Evolutionary conservation across 2,888 invertebrate genomes (phyloP).

Genomic region (Zele albiditarsus): DNA sequence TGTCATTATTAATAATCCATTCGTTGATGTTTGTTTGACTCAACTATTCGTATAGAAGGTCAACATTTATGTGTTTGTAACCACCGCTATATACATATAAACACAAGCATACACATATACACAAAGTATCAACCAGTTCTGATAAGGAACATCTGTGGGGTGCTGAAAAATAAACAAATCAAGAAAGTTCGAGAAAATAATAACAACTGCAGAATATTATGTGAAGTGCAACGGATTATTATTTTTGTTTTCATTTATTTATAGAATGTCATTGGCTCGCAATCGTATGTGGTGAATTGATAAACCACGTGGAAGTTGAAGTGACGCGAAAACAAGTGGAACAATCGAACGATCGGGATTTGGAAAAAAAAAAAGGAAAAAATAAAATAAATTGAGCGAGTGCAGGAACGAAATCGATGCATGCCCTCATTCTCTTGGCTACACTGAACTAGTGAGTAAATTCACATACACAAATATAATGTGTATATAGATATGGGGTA

Average conservation of each 20-base stretch:
- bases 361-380: not conserved
- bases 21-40: not conserved
- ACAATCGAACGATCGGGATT: not conserved
- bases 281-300: not conserved
- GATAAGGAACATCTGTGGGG: not conserved
- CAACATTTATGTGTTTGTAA: not conserved
- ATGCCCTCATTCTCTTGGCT: not conserved
- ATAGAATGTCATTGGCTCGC: constrained; percentile 20
- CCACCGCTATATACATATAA: not conserved
- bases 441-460: constrained; percentile 17
- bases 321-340: constrained; percentile 11
- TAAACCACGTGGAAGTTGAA: constrained; percentile 20
- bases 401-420: constrained; percentile 16
- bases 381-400: not conserved
- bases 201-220: not conserved
- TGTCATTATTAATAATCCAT: not conserved
- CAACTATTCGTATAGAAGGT: not conserved
- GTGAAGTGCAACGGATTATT: constrained; percentile 18
- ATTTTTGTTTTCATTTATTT: not conserved
- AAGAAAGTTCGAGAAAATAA: not conserved
- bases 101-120: not conserved
- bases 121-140: not conserved
- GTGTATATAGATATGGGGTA: no score
- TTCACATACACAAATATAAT: not conserved
- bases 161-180: not conserved